Base-by-base conservation (phyloP, 2,888 invertebrate genomes). In the Stenoptilia bipunctidactyla region DNA sequence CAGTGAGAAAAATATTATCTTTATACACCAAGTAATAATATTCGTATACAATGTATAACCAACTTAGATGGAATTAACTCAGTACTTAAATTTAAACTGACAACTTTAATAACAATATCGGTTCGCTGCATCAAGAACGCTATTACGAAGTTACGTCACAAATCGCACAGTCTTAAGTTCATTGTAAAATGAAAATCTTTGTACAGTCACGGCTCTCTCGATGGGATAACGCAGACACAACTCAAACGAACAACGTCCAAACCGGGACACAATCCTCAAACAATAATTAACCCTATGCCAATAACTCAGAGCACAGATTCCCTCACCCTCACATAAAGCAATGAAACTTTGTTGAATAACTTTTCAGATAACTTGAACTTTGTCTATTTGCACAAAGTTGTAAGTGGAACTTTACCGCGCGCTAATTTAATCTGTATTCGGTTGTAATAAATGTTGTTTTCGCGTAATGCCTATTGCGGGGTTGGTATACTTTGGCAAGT, bases 331-430 rank as follows among this genome's bases (percentile, higher is more conserved):
- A 63, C 65, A 73, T 74, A 82, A 80, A 77, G 82, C 82, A 80
- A 82, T 82, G 83, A 83, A 83, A 83, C 83, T 83, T 83, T 83
- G 83, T 83, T 83, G 82, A 83, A 82, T 83, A 83, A 83, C 82
- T 83, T 83, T 83, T 83, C 82, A 82, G 82, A 83, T 83, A 83
- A 83, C 80, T 83, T 82, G 79, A 80, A 80, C 73, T 79, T 69
- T 62, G 67, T 69, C 66, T 80, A 77, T 79, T 80, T 80, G 73
- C 66, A 62, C 73, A 79, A 77, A 79, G 82, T 76, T 76, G 73
- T 75, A 83, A 77, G 74, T 71, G 77, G 67, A 68, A 71, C 69
- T 66, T 70, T 58, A 68, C 72, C 71, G 64, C 75, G 66, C 54
- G 68, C 74, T 82, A 77, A 80, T 80, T 79, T 72, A 79, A 82